Conservation (phyloP, 2,113 vertebrate species). For the Diadophis punctatus region DNA sequence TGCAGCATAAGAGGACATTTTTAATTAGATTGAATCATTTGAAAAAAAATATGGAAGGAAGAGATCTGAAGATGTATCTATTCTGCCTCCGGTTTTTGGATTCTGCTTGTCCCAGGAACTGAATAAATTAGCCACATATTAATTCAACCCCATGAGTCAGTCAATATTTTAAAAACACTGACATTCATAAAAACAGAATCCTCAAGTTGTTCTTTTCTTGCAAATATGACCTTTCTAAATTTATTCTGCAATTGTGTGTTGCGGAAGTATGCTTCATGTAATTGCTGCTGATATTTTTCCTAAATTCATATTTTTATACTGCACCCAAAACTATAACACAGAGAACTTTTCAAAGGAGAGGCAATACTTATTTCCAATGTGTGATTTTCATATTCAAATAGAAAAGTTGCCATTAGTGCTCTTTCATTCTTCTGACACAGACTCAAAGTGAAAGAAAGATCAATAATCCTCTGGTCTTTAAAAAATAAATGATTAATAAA, state of each 20-base stretch:
- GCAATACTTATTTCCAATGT: background rate
- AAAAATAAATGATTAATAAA: background rate
- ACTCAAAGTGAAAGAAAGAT: background rate
- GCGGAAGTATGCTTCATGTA: background rate
- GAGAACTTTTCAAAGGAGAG: background rate
- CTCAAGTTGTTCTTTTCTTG: background rate
- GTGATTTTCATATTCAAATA: background rate
- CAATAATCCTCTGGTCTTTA: background rate
- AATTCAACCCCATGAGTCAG: background rate
- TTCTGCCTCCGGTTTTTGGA: background rate
- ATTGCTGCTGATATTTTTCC: background rate
- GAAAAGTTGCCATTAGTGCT: background rate
- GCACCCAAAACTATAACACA: background rate
- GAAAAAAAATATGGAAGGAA: background rate
- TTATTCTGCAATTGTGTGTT: background rate
- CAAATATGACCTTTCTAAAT: slow-evolving; percentile 4
- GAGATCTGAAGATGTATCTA: background rate
- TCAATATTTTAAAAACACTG: slow-evolving; percentile 38
- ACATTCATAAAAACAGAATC: slow-evolving; percentile 35
- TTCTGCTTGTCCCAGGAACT: background rate
- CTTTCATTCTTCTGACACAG: background rate
- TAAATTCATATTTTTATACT: background rate
- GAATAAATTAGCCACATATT: slow-evolving; percentile 22
- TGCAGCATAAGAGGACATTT: slow-evolving; percentile 34
- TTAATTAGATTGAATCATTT: background rate